Evolutionary conservation across 2,888 invertebrate genomes (phyloP), one percentile per base, ranked within the genome.

Genomic region (Drosophila ochracea): DNA sequence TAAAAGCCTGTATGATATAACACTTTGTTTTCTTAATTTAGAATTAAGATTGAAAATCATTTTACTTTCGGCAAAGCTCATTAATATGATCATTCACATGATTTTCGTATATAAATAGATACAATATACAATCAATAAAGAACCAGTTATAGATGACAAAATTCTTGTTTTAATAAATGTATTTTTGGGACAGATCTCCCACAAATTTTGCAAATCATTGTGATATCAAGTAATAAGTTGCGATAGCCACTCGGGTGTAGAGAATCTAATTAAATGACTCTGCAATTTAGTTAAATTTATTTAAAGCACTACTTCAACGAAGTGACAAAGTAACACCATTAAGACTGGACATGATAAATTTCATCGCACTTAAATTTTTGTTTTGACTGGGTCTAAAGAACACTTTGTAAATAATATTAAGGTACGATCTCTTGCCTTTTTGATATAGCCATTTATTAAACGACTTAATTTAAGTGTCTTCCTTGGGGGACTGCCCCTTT

Each of bases 251-350:
- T 62, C 28, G n/a, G 54, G 21, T 21, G 31, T 43, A 16, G 62
- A 35, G 49, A 58, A 41, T 60, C 50, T 37, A 39, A 60, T 28
- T 28, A 49, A 57, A 57, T 77, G 77, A 75, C 55, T 30, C 37
- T 21, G 60, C 75, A 52, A 41, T 25, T 43, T 55, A 55, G 55
- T 19, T 31, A 21, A 35, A 31, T 60, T 35, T 35, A 33, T n/a
- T 21, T 47, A 54, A 53, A 63, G 41, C 41, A 41, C 41, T 16
- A 16, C 47, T 9, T 47, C 53, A 50, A 55, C 41, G n/a, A 60
- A 35, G 39, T 37, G 9, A 33, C 16, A 49, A 30, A 13, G 28
- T 10, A 31, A 59, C 3, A 19, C 33, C n/a, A 37, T 21, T 47
- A 47, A 47, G 19, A 25, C 33, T 47, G 30, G n/a, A 59, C 11